A percentile compares a stretch with the other conserved stretches of the same genome.
Evolutionary conservation across 2,113 vertebrate genomes (phyloP).

Genomic region (Phocoena sinus): DNA sequence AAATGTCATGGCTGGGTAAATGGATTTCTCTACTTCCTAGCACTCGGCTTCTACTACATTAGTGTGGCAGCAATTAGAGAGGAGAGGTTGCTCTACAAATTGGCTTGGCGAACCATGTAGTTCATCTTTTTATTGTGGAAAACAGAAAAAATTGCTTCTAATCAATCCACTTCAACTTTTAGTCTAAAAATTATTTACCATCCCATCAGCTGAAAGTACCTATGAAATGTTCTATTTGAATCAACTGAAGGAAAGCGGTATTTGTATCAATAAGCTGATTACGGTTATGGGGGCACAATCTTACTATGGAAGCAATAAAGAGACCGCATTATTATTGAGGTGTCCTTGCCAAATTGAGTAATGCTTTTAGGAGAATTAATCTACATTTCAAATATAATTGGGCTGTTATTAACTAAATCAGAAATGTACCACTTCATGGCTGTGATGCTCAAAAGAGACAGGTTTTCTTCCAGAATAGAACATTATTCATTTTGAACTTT

Average conservation of each 20-base stretch:
- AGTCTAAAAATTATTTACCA: slow-evolving; percentile 81
- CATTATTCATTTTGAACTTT: slow-evolving; percentile 61
- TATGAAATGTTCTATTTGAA: slow-evolving; percentile 81
- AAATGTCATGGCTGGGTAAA: slow-evolving; percentile 90
- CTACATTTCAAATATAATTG: slow-evolving; percentile 75
- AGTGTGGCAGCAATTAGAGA: slow-evolving; percentile 89
- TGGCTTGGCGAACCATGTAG: slow-evolving; percentile 79
- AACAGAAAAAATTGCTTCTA: slow-evolving; percentile 85
- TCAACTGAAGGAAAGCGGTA: slow-evolving; percentile 74
- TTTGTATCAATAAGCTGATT: slow-evolving; percentile 79
- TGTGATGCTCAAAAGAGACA: slow-evolving; percentile 44
- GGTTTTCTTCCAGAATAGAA: slow-evolving; percentile 43
- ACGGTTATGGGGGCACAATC: slow-evolving; percentile 48
- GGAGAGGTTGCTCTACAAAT: slow-evolving; percentile 86
- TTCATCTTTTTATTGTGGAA: slow-evolving; percentile 86
- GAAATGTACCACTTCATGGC: slow-evolving; percentile 40
- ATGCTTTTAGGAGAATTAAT: slow-evolving; percentile 83
- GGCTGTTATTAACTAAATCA: slow-evolving; percentile 71
- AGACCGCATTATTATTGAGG: slow-evolving; percentile 63
- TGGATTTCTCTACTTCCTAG: slow-evolving; percentile 85
- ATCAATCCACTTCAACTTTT: slow-evolving; percentile 85
- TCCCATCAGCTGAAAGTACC: slow-evolving; percentile 75
- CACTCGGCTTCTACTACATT: slow-evolving; percentile 81
- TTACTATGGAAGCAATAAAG: slow-evolving; percentile 65
- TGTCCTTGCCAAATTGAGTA: slow-evolving; percentile 78